Conservation (phyloP, 2,113 vertebrate species). For the Pseudolaguvia tuberculata region DNA sequence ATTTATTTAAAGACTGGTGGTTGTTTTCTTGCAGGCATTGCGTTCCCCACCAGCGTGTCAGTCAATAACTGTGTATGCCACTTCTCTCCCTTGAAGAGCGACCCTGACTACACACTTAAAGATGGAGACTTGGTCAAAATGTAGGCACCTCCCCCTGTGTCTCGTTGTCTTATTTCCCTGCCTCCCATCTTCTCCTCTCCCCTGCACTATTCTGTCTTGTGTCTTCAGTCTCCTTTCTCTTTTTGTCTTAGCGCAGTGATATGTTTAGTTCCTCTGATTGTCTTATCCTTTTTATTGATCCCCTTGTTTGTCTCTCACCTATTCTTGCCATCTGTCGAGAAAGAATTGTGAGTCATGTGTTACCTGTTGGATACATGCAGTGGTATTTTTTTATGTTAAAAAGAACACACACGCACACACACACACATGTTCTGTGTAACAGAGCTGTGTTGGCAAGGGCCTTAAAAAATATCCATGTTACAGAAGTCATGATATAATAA, state of each 20-base stretch:
- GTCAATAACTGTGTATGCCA: slow-evolving; percentile 98
- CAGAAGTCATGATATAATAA: too few species aligned
- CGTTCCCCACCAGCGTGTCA: slow-evolving; percentile 94
- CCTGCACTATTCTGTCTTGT: slow-evolving; percentile 22
- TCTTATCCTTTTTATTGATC: slow-evolving; percentile 32
- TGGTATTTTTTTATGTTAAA: background rate
- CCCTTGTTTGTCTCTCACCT: slow-evolving; percentile 20
- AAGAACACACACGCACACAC: background rate
- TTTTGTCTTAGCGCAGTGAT: slow-evolving; percentile 25
- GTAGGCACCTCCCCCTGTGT: slow-evolving; percentile 66
- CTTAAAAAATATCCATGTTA: too few species aligned
- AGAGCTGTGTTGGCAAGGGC: too few species aligned
- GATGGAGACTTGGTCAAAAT: slow-evolving; percentile 94
- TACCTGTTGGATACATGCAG: background rate
- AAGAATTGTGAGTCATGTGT: background rate
- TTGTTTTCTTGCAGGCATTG: slow-evolving; percentile 78
- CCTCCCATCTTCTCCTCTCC: background rate
- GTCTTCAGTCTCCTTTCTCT: slow-evolving; percentile 20
- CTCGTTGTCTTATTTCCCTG: slow-evolving; percentile 25
- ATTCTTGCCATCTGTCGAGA: slow-evolving; percentile 1
- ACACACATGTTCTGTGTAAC: too few species aligned
- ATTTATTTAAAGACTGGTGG: slow-evolving; percentile 37
- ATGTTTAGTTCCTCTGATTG: slow-evolving; percentile 13
- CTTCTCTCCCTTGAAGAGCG: slow-evolving; percentile 96
- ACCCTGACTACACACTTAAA: slow-evolving; percentile 88